Percentiles rank a stretch among this genome's conserved stretches.
phyloP scores from a whole-genome alignment of 2,888 invertebrate species.

The Leptinotarsa tumamoca region DNA sequence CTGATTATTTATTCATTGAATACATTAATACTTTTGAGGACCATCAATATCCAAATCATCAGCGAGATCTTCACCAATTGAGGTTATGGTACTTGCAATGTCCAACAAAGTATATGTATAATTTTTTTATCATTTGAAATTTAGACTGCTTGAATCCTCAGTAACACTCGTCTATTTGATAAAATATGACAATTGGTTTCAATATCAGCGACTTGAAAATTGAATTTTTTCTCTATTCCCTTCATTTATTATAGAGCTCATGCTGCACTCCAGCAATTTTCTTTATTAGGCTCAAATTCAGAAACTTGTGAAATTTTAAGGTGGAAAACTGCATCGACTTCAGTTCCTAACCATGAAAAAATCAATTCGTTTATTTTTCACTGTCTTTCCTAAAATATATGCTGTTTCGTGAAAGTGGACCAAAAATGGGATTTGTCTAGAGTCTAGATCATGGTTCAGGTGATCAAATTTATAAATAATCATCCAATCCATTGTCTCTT shows the following conservation, averaged over 20 bases:
- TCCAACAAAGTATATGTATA: not conserved
- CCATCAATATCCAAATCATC: not conserved
- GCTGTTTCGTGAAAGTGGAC: no score
- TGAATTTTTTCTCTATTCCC: no score
- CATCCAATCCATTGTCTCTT: no score
- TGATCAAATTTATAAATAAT: no score
- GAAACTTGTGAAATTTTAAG: not conserved
- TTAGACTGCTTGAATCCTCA: not conserved
- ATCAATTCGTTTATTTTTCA: not conserved
- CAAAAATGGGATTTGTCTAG: no score
- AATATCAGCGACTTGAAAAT: no score
- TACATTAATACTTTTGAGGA: not conserved
- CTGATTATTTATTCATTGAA: not conserved
- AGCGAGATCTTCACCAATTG: no score
- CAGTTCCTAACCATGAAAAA: not conserved
- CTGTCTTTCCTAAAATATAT: not conserved
- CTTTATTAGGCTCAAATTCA: not conserved
- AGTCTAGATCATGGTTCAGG: no score
- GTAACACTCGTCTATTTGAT: not conserved
- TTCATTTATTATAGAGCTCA: no score
- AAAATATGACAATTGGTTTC: not conserved
- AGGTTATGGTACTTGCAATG: not conserved
- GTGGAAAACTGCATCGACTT: not conserved
- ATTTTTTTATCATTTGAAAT: not conserved
- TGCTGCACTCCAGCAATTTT: not conserved